Conservation (phyloP, 2,888 invertebrate genomes). For the Parnassius glacialis region DNA sequence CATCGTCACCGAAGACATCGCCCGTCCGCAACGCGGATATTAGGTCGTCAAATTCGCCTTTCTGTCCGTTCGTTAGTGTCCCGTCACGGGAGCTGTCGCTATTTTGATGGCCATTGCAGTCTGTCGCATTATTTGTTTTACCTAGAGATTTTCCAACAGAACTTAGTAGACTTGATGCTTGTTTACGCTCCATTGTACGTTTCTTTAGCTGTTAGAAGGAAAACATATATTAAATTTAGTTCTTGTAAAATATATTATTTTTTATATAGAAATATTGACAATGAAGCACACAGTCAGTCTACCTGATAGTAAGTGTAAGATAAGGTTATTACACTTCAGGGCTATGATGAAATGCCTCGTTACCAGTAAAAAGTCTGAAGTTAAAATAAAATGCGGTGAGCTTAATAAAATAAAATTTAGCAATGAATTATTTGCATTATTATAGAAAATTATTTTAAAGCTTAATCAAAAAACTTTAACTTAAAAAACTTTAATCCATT, state of each 20-base stretch:
- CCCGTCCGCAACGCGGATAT: conserved; percentile 97
- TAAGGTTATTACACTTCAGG: no score
- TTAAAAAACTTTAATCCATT: neutral
- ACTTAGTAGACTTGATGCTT: conserved; percentile 88
- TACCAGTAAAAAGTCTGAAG: no score
- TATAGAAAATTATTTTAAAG: no score
- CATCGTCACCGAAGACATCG: conserved; percentile 97
- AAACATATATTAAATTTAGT: neutral
- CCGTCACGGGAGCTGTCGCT: conserved; percentile 60
- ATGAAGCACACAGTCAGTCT: no score
- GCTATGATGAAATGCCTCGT: no score
- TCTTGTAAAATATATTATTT: no score
- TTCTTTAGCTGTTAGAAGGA: conserved; percentile 84
- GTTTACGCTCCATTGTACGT: conserved; percentile 92
- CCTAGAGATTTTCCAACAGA: conserved; percentile 87
- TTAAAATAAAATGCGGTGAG: no score
- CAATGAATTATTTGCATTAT: no score
- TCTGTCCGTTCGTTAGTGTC: conserved; percentile 72
- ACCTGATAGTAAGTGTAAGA: no score
- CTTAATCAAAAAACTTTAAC: no score
- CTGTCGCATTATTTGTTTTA: conserved; percentile 71
- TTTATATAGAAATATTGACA: no score
- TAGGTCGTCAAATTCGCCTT: conserved; percentile 97
- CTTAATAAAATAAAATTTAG: no score
- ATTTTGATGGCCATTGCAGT: conserved; percentile 79